Conservation (phyloP, 2,113 vertebrate species). For the Motacilla alba region DNA sequence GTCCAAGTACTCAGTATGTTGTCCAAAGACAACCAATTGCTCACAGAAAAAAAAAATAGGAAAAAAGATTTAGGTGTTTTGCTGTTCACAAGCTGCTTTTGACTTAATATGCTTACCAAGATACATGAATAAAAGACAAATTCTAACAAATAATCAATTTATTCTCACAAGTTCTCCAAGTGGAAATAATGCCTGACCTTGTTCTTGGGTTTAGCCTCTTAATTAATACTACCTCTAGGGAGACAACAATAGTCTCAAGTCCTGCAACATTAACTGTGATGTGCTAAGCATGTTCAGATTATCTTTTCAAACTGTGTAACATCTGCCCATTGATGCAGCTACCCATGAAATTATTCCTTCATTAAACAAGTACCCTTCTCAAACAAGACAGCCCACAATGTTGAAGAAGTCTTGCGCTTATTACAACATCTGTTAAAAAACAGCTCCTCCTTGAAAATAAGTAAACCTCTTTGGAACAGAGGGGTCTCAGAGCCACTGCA, state of each 20-base stretch:
- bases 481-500: background rate
- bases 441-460: background rate
- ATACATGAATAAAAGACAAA: background rate
- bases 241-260: background rate
- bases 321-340: background rate
- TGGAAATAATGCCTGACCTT: background rate
- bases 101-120: background rate
- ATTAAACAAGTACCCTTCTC: background rate
- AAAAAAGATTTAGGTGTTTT: background rate
- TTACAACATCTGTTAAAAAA: background rate
- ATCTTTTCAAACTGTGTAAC: background rate
- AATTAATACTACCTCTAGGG: background rate
- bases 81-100: background rate
- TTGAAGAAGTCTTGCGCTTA: background rate
- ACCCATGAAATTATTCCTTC: background rate
- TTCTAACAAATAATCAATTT: background rate
- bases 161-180: background rate
- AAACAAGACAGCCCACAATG: background rate
- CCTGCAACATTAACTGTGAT: background rate
- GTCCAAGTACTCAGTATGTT: background rate
- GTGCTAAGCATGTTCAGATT: background rate
- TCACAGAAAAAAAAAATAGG: background rate
- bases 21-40: background rate
- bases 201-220: background rate
- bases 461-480: background rate